phyloP scores from a whole-genome alignment of 2,797 vertebrate species.

The Tachyglossus aculeatus region DNA sequence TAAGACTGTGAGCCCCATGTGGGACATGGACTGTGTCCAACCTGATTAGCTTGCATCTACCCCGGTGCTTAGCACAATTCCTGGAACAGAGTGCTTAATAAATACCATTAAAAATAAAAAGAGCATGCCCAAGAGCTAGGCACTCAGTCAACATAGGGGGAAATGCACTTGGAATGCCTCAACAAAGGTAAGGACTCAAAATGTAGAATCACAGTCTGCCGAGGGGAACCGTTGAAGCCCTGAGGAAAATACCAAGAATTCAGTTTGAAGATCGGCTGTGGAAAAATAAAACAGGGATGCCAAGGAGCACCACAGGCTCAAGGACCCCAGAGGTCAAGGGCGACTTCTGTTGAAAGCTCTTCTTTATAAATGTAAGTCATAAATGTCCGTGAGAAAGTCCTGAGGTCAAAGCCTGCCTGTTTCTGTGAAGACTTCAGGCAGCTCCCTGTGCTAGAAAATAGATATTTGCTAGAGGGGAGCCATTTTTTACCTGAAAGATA shows the following conservation, averaged over 20 bases:
- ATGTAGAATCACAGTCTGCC: no score
- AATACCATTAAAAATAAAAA: not conserved
- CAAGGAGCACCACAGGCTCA: not conserved
- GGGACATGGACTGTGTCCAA: no score
- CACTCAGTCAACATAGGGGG: not conserved
- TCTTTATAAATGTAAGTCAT: constrained; percentile 18
- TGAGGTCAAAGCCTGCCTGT: not conserved
- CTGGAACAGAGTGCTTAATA: no score
- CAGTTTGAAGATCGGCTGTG: constrained; percentile 11
- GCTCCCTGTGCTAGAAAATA: no score
- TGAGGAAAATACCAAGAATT: not conserved
- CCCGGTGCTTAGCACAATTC: no score
- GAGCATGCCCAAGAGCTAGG: not conserved
- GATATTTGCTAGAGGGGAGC: no score
- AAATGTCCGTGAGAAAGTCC: not conserved
- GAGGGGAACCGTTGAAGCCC: not conserved
- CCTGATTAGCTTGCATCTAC: no score
- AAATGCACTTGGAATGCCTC: not conserved
- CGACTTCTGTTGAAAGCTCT: constrained; percentile 11
- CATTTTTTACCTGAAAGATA: no score
- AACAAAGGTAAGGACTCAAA: not conserved
- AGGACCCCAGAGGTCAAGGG: not conserved
- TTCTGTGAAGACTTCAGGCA: not conserved
- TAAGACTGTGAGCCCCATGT: no score
- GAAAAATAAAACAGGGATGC: not conserved